phyloP scores from a whole-genome alignment of 2,113 vertebrate genomes.

The Ceuthmochares aereus region DNA sequence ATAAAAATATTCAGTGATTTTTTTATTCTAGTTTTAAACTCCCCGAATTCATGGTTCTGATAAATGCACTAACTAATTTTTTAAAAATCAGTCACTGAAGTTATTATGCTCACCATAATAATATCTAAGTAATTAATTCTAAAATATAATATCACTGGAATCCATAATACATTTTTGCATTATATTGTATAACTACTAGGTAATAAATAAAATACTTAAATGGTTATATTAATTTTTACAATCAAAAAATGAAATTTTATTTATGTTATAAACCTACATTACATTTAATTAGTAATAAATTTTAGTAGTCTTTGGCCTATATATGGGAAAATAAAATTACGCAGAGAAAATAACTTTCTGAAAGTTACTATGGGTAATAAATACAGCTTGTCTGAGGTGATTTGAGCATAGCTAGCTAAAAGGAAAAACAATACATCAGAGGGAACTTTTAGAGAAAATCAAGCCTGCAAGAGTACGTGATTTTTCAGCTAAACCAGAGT shows the following conservation, averaged over 20 bases:
- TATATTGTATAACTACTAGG: not conserved
- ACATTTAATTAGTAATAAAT: constrained; percentile 20
- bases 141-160: not conserved
- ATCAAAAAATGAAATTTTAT: constrained; percentile 29
- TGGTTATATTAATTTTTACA: not conserved
- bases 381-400: not conserved
- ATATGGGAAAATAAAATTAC: constrained; percentile 18
- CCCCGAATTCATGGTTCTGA: not conserved
- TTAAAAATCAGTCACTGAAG: not conserved
- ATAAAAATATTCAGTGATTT: not conserved
- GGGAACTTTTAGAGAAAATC: not conserved
- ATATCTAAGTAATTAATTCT: not conserved
- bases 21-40: not conserved
- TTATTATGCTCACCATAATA: not conserved
- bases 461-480: not conserved
- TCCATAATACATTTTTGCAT: not conserved
- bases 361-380: not conserved
- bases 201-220: constrained; percentile 15
- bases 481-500: not conserved
- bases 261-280: constrained; percentile 12
- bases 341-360: not conserved
- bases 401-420: not conserved
- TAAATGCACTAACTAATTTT: not conserved
- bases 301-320: not conserved
- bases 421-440: not conserved